phyloP scores from a whole-genome alignment of 2,797 vertebrate genomes.

The Poeciliopsis infans region DNA sequence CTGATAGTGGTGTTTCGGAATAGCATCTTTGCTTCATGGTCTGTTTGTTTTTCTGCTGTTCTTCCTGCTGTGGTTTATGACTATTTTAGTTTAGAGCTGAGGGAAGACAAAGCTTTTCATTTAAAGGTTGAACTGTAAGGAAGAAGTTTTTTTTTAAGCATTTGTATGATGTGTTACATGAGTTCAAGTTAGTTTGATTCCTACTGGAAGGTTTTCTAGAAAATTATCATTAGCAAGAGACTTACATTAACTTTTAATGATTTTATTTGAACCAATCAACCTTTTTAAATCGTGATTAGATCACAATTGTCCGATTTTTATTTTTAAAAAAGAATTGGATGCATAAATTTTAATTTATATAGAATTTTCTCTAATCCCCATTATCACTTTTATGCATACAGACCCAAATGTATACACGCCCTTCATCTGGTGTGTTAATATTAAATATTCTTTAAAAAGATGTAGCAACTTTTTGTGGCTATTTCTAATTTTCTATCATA shows the following conservation, averaged over 20 bases:
- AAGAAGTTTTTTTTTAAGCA: background rate
- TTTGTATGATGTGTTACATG: background rate
- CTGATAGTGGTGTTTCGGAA: background rate
- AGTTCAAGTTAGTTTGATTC: background rate
- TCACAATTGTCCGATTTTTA: too few species aligned
- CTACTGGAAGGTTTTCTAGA: background rate
- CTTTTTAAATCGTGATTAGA: background rate
- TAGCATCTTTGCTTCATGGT: background rate
- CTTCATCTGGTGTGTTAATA: background rate
- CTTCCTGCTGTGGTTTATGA: conserved; percentile 29
- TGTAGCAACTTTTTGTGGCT: background rate
- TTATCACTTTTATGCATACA: background rate
- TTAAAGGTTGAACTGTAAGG: background rate
- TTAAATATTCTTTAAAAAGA: background rate
- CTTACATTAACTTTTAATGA: background rate
- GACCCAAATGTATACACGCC: background rate
- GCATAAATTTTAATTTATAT: too few species aligned
- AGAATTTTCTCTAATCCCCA: background rate
- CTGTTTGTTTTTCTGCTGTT: conserved; percentile 29
- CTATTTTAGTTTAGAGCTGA: background rate
- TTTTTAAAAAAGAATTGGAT: background rate
- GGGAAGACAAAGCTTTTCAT: background rate
- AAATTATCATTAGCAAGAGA: background rate
- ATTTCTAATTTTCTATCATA: background rate
- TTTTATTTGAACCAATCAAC: background rate